Base-by-base conservation (phyloP, 2,888 invertebrate genomes). In the Drosophila gaucha region DNA sequence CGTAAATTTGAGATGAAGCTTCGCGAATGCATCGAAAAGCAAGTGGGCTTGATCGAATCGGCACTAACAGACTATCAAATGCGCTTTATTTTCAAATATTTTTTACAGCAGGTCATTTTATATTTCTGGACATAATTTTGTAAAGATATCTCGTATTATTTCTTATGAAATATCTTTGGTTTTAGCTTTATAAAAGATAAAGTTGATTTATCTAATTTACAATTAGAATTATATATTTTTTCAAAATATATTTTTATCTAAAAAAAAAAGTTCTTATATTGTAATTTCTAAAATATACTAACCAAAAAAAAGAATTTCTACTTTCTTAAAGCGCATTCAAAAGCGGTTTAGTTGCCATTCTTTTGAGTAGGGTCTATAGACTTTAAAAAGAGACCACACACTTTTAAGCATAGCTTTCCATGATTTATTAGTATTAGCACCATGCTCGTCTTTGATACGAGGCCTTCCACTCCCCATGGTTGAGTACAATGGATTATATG, bases 1-100 rank as follows among this genome's bases (percentile, higher is more conserved):
- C 74, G 54, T 74, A 75, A 74, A 71, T 71, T 62, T 39, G 26
- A 47, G 57, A 31, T 64, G 55, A 64, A 59, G 57, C 52, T 30
- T 50, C 57, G 36, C 41, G 38, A 63, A 57, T 47, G 55, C 36
- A 39, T 38, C 55, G 36, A 46, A 35, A 41, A 46, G 49, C 65
- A 55, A 65, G 65, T 74, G 49, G 49, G 30, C 55, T 72, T 67
- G 8, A 54, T n/a, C 20, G 10, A 12, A 14, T 8, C 9, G 18
- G 4, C 6, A 18, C 12, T 36, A n/a, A 6, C 35, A 43, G 74
- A 59, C 62, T 50, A n/a, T 16, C 20, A 14, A 22, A 55, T 62
- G 2, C 57, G 1, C 66, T 68, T 6, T 9, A 16, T 28, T 26
- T n/a, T n/a, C n/a, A n/a, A n/a, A n/a, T n/a, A n/a, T n/a, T n/a